Conservation (phyloP, 2,888 invertebrate species). For the Elmis aenea region DNA sequence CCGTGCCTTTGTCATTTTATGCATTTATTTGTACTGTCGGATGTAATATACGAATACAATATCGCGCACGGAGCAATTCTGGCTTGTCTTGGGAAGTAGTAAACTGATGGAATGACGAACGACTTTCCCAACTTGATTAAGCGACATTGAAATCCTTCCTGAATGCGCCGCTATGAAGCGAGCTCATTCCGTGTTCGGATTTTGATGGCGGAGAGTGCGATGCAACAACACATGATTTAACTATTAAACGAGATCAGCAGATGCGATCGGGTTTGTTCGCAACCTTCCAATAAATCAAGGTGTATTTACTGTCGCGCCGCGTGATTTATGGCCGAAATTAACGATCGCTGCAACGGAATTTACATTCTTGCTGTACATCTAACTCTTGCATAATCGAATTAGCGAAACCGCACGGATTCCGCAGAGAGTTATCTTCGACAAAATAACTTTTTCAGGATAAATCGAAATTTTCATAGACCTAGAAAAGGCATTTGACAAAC, state of each 20-base stretch:
- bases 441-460: no score
- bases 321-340: background rate
- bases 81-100: conserved; percentile 7
- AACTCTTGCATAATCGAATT: no score
- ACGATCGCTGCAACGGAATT: background rate
- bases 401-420: no score
- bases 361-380: no score
- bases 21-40: conserved; percentile 14
- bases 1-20: conserved; percentile 9
- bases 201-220: conserved; percentile 2
- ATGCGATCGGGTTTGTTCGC: background rate
- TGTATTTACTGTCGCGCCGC: background rate
- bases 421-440: no score
- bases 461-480: no score
- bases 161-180: conserved; percentile 23
- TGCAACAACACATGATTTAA: background rate
- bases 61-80: conserved; percentile 15
- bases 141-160: conserved; percentile 22
- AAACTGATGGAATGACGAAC: conserved; percentile 16
- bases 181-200: conserved; percentile 17
- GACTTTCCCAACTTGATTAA: conserved; percentile 26
- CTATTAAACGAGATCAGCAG: background rate
- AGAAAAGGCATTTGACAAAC: no score
- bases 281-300: background rate
- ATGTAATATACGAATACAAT: conserved; percentile 16